These are phyloP conservation scores for Zoanthus sociatus DNA, from an alignment of 92 coral and sea anemone species.

Conservation along the genomic window DNA sequence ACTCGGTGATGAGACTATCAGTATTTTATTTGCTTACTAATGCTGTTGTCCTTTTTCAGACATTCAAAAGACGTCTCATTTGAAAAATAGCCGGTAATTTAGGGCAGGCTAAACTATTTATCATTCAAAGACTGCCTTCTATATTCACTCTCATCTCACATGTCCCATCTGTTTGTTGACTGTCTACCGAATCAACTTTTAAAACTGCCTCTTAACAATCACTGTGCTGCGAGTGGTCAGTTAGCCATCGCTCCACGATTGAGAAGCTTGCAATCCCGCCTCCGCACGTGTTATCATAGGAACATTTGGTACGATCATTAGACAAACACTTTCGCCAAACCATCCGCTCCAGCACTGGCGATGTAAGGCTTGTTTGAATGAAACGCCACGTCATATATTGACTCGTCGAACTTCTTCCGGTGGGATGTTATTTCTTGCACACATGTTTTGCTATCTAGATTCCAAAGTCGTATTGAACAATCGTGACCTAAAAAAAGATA, in stretches of 20 bases:
- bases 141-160: too few relatives aligned
- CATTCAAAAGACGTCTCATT: too few relatives aligned
- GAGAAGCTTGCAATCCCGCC: neutral
- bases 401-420: conserved; percentile 97
- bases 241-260: neutral
- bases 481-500: conserved; percentile 81
- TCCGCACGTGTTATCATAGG: neutral
- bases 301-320: conserved; percentile 39
- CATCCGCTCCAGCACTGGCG: conserved; percentile 99
- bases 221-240: too few relatives aligned
- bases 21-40: too few relatives aligned
- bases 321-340: conserved; percentile 95
- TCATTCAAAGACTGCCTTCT: too few relatives aligned
- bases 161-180: too few relatives aligned
- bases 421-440: conserved; percentile 99
- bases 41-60: too few relatives aligned
- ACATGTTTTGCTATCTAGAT: conserved; percentile 94
- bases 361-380: conserved; percentile 95
- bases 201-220: too few relatives aligned
- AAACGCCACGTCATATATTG: conserved; percentile 97
- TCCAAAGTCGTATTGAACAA: conserved; percentile 99
- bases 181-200: too few relatives aligned
- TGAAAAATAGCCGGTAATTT: too few relatives aligned
- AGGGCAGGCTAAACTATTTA: too few relatives aligned
- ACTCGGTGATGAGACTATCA: too few relatives aligned